A percentile compares a stretch with the other conserved stretches of the same genome.
Conservation (phyloP, 1,140 invertebrate genomes). For the Matsumurasca onukii region DNA sequence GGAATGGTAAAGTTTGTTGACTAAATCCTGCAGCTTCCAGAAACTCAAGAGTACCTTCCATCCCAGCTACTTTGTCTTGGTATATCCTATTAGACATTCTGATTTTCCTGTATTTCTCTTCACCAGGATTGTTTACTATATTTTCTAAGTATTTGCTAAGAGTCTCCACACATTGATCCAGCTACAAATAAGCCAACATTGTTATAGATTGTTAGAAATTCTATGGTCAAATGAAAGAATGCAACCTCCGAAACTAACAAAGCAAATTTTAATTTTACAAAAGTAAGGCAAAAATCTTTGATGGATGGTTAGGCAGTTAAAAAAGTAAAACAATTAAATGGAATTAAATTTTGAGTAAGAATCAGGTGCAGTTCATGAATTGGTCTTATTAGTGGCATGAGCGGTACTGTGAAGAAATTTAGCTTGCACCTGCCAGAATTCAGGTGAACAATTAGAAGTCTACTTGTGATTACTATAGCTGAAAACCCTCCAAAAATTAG, state of each 20-base stretch:
- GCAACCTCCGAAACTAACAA: not conserved
- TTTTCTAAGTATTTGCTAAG: conserved; percentile 90
- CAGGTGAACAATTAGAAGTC: too few species aligned
- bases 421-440: too few species aligned
- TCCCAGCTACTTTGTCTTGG: conserved; percentile 73
- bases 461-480: too few species aligned
- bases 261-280: not conserved
- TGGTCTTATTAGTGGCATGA: too few species aligned
- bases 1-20: conserved; percentile 47
- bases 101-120: conserved; percentile 91
- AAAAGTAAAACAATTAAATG: too few species aligned
- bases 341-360: too few species aligned
- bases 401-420: too few species aligned
- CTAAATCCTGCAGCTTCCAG: conserved; percentile 81
- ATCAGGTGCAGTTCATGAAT: too few species aligned
- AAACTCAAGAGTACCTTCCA: conserved; percentile 81
- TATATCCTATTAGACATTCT: conserved; percentile 78
- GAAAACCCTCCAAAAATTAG: too few species aligned
- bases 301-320: too few species aligned
- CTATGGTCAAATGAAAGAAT: not conserved
- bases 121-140: conserved; percentile 78
- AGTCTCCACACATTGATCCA: conserved; percentile 80
- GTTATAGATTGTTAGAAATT: too few species aligned
- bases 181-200: conserved; percentile 50
- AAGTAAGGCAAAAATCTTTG: too few species aligned